Evolutionary conservation across 2,888 invertebrate species (phyloP).

Genomic region (Harpagoxenus sublaevis): DNA sequence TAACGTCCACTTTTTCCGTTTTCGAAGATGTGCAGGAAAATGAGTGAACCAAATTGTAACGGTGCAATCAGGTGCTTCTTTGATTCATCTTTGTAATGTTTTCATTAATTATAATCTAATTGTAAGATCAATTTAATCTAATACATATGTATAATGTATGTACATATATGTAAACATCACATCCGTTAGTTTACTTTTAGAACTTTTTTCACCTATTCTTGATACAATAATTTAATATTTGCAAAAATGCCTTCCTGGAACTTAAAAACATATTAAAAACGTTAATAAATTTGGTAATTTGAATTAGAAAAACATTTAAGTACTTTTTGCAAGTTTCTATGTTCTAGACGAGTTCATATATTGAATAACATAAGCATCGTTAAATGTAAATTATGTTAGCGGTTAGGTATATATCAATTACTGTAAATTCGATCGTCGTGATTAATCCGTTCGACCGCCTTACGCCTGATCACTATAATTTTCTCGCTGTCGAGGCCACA

Average conservation of each 20-base stretch:
- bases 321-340: not conserved
- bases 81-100: not conserved
- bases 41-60: not conserved
- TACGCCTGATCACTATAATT: slow-evolving; percentile 70
- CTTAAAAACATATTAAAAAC: not conserved
- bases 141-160: not conserved
- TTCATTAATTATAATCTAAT: not conserved
- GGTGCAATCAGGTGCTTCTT: not conserved
- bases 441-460: slow-evolving; percentile 69
- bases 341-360: not conserved
- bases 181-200: not conserved
- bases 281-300: not conserved
- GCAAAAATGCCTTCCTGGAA: not conserved
- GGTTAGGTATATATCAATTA: slow-evolving; percentile 55
- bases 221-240: not conserved
- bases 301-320: not conserved
- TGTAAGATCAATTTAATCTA: not conserved
- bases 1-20: not conserved
- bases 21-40: not conserved
- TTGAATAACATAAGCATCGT: not conserved
- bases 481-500: slow-evolving; percentile 59
- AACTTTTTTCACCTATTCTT: not conserved
- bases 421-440: slow-evolving; percentile 61
- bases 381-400: slow-evolving; percentile 31
- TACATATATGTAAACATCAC: too few relatives aligned